Evolutionary conservation across 1,140 invertebrate species (phyloP).

Genomic region (Tribolium madens): DNA sequence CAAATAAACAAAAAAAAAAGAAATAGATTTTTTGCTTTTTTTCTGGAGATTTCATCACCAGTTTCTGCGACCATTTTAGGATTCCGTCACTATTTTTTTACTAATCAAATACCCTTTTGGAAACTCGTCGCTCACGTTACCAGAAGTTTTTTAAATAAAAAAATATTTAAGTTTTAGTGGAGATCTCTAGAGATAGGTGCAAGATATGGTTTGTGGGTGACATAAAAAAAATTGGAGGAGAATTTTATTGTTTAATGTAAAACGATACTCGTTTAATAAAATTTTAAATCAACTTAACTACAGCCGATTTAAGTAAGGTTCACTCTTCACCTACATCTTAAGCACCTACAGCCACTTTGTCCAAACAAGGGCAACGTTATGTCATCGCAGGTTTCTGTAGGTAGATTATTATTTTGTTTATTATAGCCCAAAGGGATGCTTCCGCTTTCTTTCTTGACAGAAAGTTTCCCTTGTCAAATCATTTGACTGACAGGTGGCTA

Average conservation of each 20-base stretch:
- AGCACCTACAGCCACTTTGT: not conserved
- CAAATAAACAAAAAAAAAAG: too few species aligned
- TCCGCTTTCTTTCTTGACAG: not conserved
- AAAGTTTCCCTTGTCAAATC: not conserved
- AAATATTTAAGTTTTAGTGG: too few species aligned
- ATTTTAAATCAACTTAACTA: not conserved
- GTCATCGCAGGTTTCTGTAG: not conserved
- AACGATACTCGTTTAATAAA: not conserved
- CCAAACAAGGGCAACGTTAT: not conserved
- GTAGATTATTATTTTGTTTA: not conserved
- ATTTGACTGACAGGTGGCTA: not conserved
- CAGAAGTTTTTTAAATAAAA: too few species aligned
- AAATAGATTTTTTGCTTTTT: too few species aligned
- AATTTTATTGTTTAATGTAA: not conserved
- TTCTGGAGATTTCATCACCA: too few species aligned
- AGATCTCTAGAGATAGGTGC: not conserved
- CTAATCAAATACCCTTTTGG: too few species aligned
- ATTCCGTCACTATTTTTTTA: too few species aligned
- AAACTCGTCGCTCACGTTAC: too few species aligned
- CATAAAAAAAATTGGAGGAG: not conserved
- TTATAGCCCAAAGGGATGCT: not conserved
- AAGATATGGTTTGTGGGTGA: not conserved
- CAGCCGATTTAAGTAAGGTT: not conserved
- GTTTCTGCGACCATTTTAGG: too few species aligned
- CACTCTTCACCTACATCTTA: not conserved